phyloP scores from a whole-genome alignment of 37 sponge, comb jelly and placozoan species.

The Crambe crambe region DNA sequence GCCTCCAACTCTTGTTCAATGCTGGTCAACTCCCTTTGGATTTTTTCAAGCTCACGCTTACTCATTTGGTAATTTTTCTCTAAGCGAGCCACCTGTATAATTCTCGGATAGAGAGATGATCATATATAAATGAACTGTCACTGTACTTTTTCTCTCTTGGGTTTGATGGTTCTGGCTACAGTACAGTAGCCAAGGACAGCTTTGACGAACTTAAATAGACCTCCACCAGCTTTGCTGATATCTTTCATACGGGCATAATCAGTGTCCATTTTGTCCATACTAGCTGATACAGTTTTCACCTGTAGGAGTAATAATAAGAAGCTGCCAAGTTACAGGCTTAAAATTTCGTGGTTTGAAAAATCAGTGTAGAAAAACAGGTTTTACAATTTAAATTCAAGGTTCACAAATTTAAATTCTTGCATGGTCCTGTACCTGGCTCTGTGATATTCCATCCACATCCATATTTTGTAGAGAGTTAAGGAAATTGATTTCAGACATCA shows the following conservation, averaged over 20 bases:
- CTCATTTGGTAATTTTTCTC: conserved; percentile 93
- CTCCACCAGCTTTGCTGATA: conserved; percentile 94
- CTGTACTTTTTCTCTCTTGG: conserved; percentile 92
- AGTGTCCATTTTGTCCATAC: conserved; percentile 78
- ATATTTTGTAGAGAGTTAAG: conserved; percentile 83
- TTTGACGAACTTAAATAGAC: conserved; percentile 93
- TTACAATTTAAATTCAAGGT: neutral
- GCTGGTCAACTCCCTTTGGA: conserved; percentile 83
- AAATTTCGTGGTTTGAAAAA: neutral
- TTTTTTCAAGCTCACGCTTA: conserved; percentile 95
- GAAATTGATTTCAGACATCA: conserved; percentile 98
- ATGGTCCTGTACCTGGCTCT: conserved; percentile 63
- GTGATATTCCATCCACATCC: conserved; percentile 92
- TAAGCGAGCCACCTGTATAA: conserved; percentile 80
- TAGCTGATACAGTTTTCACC: conserved; percentile 57
- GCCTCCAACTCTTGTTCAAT: conserved; percentile 81
- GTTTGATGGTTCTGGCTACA: conserved; percentile 97
- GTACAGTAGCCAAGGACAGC: conserved; percentile 98
- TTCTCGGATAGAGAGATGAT: neutral
- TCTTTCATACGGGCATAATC: conserved; percentile 84
- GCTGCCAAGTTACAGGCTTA: neutral
- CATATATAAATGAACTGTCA: neutral
- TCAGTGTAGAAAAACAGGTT: neutral
- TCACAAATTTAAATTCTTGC: neutral
- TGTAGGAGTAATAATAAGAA: conserved; percentile 5